A percentile compares a stretch with the other conserved stretches of the same genome.
phyloP scores from a whole-genome alignment of 1,140 invertebrate species.

The Colletes gigas region DNA sequence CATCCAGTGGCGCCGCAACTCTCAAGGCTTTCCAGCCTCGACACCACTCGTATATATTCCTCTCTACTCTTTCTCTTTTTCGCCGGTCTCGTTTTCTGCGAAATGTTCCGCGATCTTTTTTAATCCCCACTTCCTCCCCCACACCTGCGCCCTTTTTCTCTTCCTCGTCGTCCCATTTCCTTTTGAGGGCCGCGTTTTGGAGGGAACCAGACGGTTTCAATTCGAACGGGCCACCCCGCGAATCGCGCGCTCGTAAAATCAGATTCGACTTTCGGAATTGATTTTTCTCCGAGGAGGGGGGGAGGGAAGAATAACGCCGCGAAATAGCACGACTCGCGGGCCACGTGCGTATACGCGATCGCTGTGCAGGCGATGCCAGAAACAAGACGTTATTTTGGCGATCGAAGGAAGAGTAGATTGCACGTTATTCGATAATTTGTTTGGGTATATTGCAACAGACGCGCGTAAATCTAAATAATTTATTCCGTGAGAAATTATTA shows the following conservation, averaged over 20 bases:
- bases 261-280: background rate
- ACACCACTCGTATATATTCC: conserved; percentile 52
- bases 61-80: background rate
- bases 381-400: no score
- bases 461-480: no score
- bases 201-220: background rate
- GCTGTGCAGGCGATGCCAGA: no score
- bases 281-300: background rate
- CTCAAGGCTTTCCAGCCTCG: conserved; percentile 75
- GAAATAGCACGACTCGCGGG: no score
- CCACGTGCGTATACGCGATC: no score
- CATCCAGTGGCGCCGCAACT: conserved; percentile 81
- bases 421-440: no score
- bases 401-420: no score
- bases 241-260: background rate
- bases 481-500: no score
- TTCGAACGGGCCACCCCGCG: background rate
- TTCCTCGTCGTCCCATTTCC: conserved; percentile 8
- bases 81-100: conserved; percentile 48
- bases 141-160: background rate
- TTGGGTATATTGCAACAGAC: no score
- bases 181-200: conserved; percentile 3
- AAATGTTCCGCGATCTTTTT: conserved; percentile 46
- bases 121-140: background rate
- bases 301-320: no score